A percentile compares a stretch with the other conserved stretches of the same genome.
Evolutionary conservation across 2,888 invertebrate species (phyloP).

Genomic region (Orthosia gothica): DNA sequence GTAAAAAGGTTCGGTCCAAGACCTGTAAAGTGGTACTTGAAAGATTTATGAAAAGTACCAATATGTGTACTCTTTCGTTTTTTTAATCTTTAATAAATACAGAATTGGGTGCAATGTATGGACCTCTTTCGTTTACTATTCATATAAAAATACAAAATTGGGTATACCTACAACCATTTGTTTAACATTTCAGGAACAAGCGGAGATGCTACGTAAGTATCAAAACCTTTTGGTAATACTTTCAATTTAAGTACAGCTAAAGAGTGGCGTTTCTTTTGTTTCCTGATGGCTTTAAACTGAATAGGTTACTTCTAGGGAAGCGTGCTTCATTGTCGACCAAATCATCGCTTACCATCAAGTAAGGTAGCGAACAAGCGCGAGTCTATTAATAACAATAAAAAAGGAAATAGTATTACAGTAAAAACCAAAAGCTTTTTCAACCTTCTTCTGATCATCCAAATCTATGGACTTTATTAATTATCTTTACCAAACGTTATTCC

Average conservation of each 20-base stretch:
- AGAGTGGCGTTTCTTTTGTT: background rate
- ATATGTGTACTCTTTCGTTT: background rate
- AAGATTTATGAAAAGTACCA: constrained; percentile 21
- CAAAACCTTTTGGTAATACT: background rate
- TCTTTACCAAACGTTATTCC: background rate
- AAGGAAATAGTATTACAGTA: no score
- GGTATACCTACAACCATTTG: constrained; percentile 8
- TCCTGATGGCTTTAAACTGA: no score
- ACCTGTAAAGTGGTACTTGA: constrained; percentile 25
- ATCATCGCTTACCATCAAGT: background rate
- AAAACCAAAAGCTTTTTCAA: background rate
- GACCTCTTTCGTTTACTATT: no score
- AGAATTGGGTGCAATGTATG: background rate
- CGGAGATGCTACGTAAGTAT: background rate
- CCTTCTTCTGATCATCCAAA: background rate
- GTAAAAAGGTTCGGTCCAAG: constrained; percentile 50
- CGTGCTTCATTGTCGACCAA: background rate
- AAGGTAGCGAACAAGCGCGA: no score
- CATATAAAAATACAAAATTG: no score
- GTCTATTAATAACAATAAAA: no score
- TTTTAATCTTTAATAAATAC: constrained; percentile 11
- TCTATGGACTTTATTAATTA: background rate
- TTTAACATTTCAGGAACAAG: background rate
- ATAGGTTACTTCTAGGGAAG: no score
- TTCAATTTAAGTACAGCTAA: background rate